Base-by-base conservation (phyloP, 2,797 vertebrate genomes). In the Cheirogaleus major region DNA sequence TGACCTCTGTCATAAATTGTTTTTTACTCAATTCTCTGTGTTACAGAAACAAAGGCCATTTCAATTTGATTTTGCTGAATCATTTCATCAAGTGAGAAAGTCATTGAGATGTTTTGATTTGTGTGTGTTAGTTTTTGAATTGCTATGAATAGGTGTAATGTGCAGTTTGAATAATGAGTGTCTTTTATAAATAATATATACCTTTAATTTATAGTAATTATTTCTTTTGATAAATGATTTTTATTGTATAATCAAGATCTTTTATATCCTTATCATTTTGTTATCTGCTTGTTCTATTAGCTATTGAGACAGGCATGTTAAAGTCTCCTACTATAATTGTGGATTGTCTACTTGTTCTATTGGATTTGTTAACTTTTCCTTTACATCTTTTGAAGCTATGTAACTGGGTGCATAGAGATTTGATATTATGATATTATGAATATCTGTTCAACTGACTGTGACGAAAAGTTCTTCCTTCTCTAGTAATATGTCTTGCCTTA, bases 41-140 rank as follows among this genome's bases (percentile, higher is more conserved):
- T 83, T 79, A 72, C 23, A 80, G 81, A 95, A 89, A 96, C 82
- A 89, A 88, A 94, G 50, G 25, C 22, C 75, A 35, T 93, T 93
- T 87, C 65, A 78, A 2, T 92, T 92, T 22, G 59, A 1, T 52
- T 88, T 32, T 3, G 69, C 50, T 80, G 61, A 95, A 65, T 97
- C 82, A 87, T 72, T 76, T 69, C 30, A 57, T 22, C n/a, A 57
- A 61, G 20, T 43, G 38, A 55, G 50, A 88, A 97, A 75, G 41
- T 69, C 43, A 63, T 52, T 1, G 7, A 88, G 32, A 82, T 57
- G 57, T 76, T 95, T 79, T 67, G 32, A 93, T 94, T 41, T 91
- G 55, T 61, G 50, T 85, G 38, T 67, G 92, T 85, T 86, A 23
- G 76, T 70, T 91, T 85, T 61, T 93, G 30, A 89, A 63, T 35